Conservation (phyloP, 2,888 invertebrate genomes). For the Pristionchus exspectatus region DNA sequence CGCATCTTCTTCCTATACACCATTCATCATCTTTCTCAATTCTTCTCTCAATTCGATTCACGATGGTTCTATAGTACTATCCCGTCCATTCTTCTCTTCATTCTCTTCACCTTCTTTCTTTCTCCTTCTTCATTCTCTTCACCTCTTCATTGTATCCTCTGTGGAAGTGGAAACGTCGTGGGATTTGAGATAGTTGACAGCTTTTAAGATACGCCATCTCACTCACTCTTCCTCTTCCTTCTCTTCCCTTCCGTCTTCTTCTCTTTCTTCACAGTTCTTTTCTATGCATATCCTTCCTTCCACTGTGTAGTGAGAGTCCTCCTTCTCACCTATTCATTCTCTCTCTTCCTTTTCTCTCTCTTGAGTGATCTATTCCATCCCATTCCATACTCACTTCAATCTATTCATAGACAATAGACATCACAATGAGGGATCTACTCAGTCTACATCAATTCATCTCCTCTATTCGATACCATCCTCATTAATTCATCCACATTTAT, state of each 20-base stretch:
- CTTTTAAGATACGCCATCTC: neutral
- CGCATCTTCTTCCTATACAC: neutral
- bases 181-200: neutral
- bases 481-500: neutral
- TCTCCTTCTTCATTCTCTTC: conserved; percentile 6
- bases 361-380: neutral
- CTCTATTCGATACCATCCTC: neutral
- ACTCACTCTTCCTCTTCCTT: neutral
- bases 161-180: neutral
- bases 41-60: neutral
- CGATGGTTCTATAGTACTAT: neutral
- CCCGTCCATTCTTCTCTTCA: neutral
- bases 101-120: neutral
- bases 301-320: neutral
- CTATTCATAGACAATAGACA: neutral
- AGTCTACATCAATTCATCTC: neutral
- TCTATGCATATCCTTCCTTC: conserved; percentile 1
- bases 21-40: neutral
- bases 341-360: neutral
- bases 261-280: conserved; percentile 9
- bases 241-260: neutral
- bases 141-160: neutral
- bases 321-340: conserved; percentile 3
- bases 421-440: neutral
- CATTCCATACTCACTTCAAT: neutral